Evolutionary conservation across 23 tunicate genomes (phyloP).

Genomic region (Phallusia fumigata): DNA sequence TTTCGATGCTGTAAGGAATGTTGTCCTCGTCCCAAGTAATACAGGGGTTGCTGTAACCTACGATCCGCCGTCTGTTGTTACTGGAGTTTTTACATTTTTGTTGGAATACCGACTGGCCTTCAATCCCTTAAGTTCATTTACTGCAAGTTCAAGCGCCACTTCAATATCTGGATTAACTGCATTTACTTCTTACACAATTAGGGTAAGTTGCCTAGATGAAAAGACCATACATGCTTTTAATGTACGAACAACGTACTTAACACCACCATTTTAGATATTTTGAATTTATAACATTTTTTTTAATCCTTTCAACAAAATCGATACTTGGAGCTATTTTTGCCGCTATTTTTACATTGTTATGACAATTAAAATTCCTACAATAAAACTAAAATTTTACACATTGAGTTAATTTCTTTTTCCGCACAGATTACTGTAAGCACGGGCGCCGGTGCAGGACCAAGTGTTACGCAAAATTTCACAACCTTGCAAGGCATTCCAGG

Average conservation of each 20-base stretch:
- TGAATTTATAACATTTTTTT: no score
- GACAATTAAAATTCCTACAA: not conserved
- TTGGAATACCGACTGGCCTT: not conserved
- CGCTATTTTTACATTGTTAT: not conserved
- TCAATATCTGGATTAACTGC: not conserved
- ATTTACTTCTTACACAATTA: not conserved
- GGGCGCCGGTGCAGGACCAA: not conserved
- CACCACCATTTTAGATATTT: no score
- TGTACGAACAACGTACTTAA: no score
- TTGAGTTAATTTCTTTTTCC: no score
- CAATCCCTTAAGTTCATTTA: not conserved
- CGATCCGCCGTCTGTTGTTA: constrained; percentile 15
- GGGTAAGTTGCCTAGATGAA: not conserved
- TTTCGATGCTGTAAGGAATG: not conserved
- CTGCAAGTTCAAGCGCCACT: not conserved
- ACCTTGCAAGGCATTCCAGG: not conserved
- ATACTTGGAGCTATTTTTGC: not conserved
- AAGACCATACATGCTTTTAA: no score
- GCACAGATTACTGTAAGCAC: not conserved
- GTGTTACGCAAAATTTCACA: not conserved
- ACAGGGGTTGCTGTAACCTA: constrained; percentile 7
- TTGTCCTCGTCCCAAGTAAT: not conserved
- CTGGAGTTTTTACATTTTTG: constrained; percentile 11
- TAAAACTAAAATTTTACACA: no score
- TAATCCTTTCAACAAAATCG: no score